Percentiles rank a stretch among this genome's conserved stretches.
Conservation (phyloP, 1,140 invertebrate species). For the Zelostemma sp. region DNA sequence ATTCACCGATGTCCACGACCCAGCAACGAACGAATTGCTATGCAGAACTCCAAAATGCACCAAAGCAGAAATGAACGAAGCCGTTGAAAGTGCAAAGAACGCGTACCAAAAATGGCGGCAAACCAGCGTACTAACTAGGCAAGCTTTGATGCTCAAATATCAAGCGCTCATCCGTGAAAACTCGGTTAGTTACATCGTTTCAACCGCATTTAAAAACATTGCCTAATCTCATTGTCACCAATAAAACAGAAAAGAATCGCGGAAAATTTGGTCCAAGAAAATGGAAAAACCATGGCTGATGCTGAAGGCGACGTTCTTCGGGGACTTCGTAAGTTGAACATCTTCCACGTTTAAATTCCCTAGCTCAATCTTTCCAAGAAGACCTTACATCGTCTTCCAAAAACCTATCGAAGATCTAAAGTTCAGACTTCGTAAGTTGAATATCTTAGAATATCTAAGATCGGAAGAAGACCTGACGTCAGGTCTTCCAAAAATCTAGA, state of each 20-base stretch:
- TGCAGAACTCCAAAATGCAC: slow-evolving; percentile 91
- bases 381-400: too few relatives aligned
- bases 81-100: slow-evolving; percentile 87
- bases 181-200: slow-evolving; percentile 75
- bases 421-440: too few relatives aligned
- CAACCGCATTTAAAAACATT: too few relatives aligned
- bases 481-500: too few relatives aligned
- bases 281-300: slow-evolving; percentile 97
- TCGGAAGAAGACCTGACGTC: too few relatives aligned
- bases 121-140: slow-evolving; percentile 92
- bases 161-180: slow-evolving; percentile 84
- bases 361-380: too few relatives aligned
- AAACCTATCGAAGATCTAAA: too few relatives aligned
- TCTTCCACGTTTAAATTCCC: too few relatives aligned
- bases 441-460: too few relatives aligned
- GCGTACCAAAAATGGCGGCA: slow-evolving; percentile 91
- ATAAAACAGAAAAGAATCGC: slow-evolving; percentile 82
- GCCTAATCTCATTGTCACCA: too few relatives aligned
- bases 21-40: slow-evolving; percentile 89
- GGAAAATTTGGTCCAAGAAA: slow-evolving; percentile 93
- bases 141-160: slow-evolving; percentile 96
- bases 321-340: slow-evolving; percentile 86
- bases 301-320: slow-evolving; percentile 98
- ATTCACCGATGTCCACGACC: slow-evolving; percentile 96
- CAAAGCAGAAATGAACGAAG: slow-evolving; percentile 90